Evolutionary conservation across 2,797 vertebrate species (phyloP), one percentile per base, ranked within the genome.

Genomic region (Triplophysa yarkandensis): DNA sequence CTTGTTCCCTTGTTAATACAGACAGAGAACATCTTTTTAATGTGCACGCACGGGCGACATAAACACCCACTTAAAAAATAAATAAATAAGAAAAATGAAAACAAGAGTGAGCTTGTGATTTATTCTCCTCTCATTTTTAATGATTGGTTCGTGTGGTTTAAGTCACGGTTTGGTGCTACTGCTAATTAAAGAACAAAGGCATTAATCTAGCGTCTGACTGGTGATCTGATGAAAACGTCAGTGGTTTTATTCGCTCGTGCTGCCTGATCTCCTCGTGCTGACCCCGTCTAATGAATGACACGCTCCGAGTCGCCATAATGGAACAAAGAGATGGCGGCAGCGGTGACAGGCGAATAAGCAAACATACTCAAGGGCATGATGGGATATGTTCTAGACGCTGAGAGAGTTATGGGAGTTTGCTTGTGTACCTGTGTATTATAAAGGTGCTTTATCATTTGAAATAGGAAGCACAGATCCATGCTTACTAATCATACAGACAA

Each of bases 61-160:
- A 57, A 76, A 72, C 76, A 16, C 50, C 58, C 23, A 64, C 19
- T 36, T 58, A 34, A 23, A 34, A 23, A 10, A 2, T 46, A 69
- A 57, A 48, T 25, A 70, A 52, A 30, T 50, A 34, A 50, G 25
- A 64, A 46, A 52, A 44, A 19, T 11, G n/a, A 41, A 68, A 78
- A 67, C 52, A 76, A 64, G 61, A 58, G 10, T 46, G 50, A 1
- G 78, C 21, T 68, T 74, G 78, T 77, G 76, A 83, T 80, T 80
- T 65, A 83, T 83, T 77, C 74, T 82, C 68, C 78, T 58, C 76
- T 80, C 81, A 80, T 77, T 70, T 80, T 78, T 78, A 68, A 77
- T 76, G 77, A 80, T 77, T 83, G 76, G 78, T 77, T 71, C 74
- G 61, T 41, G 65, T 70, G 66, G 76, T 74, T 74, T 74, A 61